A percentile compares a stretch with the other conserved stretches of the same genome.
These are phyloP conservation scores for Phocides pigmalion DNA, from an alignment of 1,140 invertebrate genomes.

Conservation along the genomic window DNA sequence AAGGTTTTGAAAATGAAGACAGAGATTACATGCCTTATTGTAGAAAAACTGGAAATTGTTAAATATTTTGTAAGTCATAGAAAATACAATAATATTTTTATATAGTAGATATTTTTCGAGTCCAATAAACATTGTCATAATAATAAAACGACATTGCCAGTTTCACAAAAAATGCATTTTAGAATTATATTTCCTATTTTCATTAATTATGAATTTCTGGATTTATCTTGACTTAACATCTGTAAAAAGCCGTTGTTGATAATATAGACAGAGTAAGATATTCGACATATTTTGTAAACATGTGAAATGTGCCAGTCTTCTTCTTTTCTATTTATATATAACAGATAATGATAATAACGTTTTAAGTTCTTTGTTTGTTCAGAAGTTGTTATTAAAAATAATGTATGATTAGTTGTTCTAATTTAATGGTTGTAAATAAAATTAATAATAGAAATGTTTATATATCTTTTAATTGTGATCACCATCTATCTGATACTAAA, in stretches of 20 bases:
- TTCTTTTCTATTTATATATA: slow-evolving; percentile 5
- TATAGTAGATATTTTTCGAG: no score
- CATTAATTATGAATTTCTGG: neutral
- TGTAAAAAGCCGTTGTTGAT: neutral
- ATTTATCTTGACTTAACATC: neutral
- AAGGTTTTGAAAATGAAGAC: slow-evolving; percentile 53
- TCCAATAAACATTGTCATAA: no score
- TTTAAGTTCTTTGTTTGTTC: neutral
- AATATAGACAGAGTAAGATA: neutral
- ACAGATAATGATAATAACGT: no score
- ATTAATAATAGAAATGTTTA: slow-evolving; percentile 7
- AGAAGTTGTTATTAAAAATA: neutral
- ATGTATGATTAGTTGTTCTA: neutral
- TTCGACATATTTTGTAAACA: no score
- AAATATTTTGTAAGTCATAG: slow-evolving; percentile 24
- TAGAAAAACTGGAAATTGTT: slow-evolving; percentile 62
- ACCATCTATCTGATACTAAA: no score
- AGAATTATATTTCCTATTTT: slow-evolving; percentile 5
- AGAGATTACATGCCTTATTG: slow-evolving; percentile 57
- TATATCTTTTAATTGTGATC: neutral
- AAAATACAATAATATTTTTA: no score
- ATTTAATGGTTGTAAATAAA: slow-evolving; percentile 22
- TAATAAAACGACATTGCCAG: neutral
- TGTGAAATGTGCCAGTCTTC: slow-evolving; percentile 25
- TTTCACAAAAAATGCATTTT: slow-evolving; percentile 23